Evolutionary conservation across 2,113 vertebrate species (phyloP).

Genomic region (Bothrops jararaca): DNA sequence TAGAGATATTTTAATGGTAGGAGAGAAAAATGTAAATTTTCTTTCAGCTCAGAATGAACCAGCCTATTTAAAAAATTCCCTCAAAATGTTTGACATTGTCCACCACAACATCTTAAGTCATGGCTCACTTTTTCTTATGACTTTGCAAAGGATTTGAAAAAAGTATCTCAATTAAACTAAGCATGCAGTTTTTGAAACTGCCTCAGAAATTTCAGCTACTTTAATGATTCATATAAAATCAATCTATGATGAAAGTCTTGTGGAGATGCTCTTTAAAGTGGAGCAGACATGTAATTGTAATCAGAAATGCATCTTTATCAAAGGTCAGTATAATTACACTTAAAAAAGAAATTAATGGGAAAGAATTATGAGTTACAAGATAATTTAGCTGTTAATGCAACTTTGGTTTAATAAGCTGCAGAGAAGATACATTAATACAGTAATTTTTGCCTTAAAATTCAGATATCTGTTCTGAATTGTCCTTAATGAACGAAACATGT

Average conservation of each 20-base stretch:
- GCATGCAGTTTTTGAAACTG: background rate
- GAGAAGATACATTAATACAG: background rate
- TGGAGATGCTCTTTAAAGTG: conserved; percentile 22
- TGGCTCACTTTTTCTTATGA: background rate
- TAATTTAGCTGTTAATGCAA: background rate
- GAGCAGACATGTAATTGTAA: conserved; percentile 30
- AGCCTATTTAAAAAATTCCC: background rate
- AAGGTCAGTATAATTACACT: conserved; percentile 37
- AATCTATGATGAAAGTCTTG: background rate
- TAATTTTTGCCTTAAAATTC: background rate
- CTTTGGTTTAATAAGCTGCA: background rate
- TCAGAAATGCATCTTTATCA: background rate
- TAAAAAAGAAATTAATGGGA: conserved; percentile 3
- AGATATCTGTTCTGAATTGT: background rate
- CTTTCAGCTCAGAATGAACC: background rate
- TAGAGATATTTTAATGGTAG: background rate
- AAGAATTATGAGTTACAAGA: background rate
- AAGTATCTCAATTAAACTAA: background rate
- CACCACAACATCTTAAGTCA: background rate
- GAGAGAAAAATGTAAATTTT: background rate
- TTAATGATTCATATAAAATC: background rate
- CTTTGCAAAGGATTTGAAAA: background rate
- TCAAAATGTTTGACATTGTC: background rate
- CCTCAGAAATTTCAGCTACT: background rate
- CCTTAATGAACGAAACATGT: background rate